Percentiles rank a stretch among this genome's conserved stretches.
phyloP scores from a whole-genome alignment of 2,797 vertebrate genomes.

The Aphelocoma californica region DNA sequence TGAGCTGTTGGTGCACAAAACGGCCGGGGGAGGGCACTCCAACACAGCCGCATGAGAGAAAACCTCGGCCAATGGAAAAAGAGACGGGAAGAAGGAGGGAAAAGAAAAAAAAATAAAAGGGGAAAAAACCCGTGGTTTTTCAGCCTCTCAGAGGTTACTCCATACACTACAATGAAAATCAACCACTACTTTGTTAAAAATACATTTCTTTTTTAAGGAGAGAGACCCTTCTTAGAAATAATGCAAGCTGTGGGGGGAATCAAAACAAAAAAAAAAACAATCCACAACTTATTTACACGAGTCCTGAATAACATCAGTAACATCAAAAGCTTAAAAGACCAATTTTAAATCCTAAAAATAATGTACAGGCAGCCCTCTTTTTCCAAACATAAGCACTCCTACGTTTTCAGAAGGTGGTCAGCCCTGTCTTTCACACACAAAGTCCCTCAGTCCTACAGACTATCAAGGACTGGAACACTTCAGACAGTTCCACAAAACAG shows the following conservation, averaged over 20 bases:
- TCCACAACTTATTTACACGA: not conserved
- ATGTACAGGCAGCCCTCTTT: not conserved
- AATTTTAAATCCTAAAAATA: not conserved
- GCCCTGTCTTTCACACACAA: not conserved
- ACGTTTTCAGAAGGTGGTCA: not conserved
- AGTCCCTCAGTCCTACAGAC: not conserved
- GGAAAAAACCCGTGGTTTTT: rapidly evolving
- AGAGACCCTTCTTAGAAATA: not conserved
- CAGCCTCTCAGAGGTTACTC: not conserved
- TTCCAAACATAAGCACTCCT: not conserved
- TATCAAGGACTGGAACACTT: not conserved
- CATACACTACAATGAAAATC: rapidly evolving
- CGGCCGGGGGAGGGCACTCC: not conserved
- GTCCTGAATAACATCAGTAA: not conserved
- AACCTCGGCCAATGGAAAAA: rapidly evolving
- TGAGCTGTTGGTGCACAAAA: not conserved
- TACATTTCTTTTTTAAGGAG: not conserved
- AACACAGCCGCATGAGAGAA: not conserved
- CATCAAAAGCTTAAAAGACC: not conserved
- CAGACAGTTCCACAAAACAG: not conserved
- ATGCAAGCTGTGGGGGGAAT: rapidly evolving
- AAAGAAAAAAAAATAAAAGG: too few relatives aligned
- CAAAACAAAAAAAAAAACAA: not conserved
- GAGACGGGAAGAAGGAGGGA: rapidly evolving
- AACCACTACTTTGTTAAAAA: not conserved